Percentiles rank a stretch among this genome's conserved stretches.
These are phyloP conservation scores for Taxidea taxus DNA, from an alignment of 2,113 vertebrate genomes.

Conservation along the genomic window DNA sequence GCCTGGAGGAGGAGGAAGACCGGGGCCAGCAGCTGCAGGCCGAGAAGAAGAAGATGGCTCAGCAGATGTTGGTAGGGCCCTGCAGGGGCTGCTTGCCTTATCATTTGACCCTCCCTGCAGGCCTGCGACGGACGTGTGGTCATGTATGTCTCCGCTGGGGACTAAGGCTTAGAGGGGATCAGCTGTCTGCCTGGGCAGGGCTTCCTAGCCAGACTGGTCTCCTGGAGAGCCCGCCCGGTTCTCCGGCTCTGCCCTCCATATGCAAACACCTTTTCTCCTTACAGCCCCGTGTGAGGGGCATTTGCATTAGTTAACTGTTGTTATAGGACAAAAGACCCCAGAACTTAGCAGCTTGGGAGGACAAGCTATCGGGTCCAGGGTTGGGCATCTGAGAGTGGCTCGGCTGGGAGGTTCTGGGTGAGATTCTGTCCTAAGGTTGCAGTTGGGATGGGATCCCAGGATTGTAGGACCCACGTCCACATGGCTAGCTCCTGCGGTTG, in stretches of 20 bases:
- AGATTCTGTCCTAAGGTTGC: background rate
- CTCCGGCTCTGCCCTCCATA: accelerated
- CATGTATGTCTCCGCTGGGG: accelerated
- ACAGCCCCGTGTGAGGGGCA: background rate
- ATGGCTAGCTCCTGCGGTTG: accelerated
- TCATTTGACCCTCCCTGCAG: background rate
- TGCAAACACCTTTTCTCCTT: background rate
- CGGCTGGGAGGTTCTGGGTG: background rate
- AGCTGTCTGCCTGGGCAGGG: background rate
- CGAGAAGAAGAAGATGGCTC: slow-evolving; percentile 94
- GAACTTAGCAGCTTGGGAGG: background rate
- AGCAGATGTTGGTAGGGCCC: slow-evolving; percentile 90
- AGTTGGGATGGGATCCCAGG: background rate
- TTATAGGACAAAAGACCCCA: background rate
- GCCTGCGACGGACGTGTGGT: background rate
- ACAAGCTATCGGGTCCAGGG: background rate
- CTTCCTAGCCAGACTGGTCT: background rate
- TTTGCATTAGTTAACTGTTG: background rate
- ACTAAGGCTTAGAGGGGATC: background rate
- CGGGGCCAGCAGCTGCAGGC: slow-evolving; percentile 86
- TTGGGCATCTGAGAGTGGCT: background rate
- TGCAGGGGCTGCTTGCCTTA: background rate
- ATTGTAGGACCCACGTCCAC: background rate
- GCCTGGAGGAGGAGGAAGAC: slow-evolving; percentile 96
- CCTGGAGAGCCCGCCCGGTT: background rate